Base-by-base conservation (phyloP, 2,113 vertebrate genomes). In the Irena cyanogastra region DNA sequence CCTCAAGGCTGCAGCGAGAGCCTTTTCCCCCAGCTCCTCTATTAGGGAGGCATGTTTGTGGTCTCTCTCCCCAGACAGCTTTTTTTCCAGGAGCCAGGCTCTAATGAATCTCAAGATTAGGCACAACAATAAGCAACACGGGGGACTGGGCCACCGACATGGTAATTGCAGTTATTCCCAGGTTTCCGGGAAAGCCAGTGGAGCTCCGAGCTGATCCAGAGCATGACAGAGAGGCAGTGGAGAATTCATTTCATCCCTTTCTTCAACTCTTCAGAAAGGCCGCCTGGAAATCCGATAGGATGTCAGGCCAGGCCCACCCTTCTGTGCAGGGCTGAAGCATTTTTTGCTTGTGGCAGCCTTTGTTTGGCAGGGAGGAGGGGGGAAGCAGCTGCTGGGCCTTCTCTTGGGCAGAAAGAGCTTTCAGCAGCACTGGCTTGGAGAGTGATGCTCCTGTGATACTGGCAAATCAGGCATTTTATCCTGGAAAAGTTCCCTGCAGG, bases 191-290 rank as follows among this genome's bases (percentile, higher is more conserved):
- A 86, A 92, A 61, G 6, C 17, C 63, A 24, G 75, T 0, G 0
- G 5, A 57, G 82, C 66, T 86, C 81, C 5, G 39, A 89, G 76
- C 64, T 78, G 83, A 78, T 74, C 63, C 64, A 39, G 72, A n/a
- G 37, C 79, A 16, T 11, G 75, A 33, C 94, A 50, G 85, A 35
- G 79, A 87, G 52, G 70, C 59, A 17, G 57, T 1, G 0, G 71
- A 93, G 86, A 80, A 50, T 93, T 94, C 47, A 31, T 81, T 96
- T 92, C 20, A 53, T 56, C 81, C 71, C 76, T 92, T 89, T 83
- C 72, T 89, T 83, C 72, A 82, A 49, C 59, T 66, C 74, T 93
- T 96, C 77, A 91, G 94, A 94, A 96, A 71, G 76, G 54, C 94
- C 12, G 22, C 91, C 89, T 89, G 93, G 86, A 95, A 93, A 90